Evolutionary conservation across 2,113 vertebrate genomes (phyloP).

Genomic region (Hyaena hyaena): DNA sequence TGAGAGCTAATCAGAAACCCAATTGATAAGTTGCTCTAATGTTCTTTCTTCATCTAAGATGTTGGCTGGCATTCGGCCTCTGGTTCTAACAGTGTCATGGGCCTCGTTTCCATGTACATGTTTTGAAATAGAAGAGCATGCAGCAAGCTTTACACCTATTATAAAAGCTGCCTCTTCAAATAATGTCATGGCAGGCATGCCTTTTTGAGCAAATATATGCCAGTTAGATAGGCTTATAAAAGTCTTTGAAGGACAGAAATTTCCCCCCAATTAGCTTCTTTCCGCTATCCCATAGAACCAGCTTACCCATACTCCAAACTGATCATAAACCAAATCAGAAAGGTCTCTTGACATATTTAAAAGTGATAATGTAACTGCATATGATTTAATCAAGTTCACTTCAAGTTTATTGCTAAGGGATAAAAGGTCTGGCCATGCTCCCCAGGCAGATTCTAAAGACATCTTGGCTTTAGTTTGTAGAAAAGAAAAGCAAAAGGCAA

Average conservation of each 20-base stretch:
- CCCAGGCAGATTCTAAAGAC: slow-evolving; percentile 22
- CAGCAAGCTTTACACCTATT: not conserved
- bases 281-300: slow-evolving; percentile 59
- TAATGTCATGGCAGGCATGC: not conserved
- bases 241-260: slow-evolving; percentile 26
- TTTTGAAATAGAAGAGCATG: not conserved
- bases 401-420: slow-evolving; percentile 61
- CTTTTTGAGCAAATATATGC: slow-evolving; percentile 37
- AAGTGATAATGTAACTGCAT: slow-evolving; percentile 56
- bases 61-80: not conserved
- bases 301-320: slow-evolving; percentile 58
- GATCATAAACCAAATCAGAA: slow-evolving; percentile 23
- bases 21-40: not conserved
- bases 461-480: not conserved
- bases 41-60: not conserved
- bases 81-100: not conserved
- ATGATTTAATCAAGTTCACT: slow-evolving; percentile 70
- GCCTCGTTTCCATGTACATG: not conserved
- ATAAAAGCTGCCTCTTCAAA: slow-evolving; percentile 36
- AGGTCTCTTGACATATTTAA: slow-evolving; percentile 63
- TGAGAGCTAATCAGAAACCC: slow-evolving; percentile 18
- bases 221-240: slow-evolving; percentile 54
- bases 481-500: slow-evolving; percentile 24
- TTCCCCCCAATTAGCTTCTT: slow-evolving; percentile 55
- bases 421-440: not conserved